These are phyloP conservation scores for Jacana jacana DNA, from an alignment of 2,113 vertebrate species.

Conservation along the genomic window DNA sequence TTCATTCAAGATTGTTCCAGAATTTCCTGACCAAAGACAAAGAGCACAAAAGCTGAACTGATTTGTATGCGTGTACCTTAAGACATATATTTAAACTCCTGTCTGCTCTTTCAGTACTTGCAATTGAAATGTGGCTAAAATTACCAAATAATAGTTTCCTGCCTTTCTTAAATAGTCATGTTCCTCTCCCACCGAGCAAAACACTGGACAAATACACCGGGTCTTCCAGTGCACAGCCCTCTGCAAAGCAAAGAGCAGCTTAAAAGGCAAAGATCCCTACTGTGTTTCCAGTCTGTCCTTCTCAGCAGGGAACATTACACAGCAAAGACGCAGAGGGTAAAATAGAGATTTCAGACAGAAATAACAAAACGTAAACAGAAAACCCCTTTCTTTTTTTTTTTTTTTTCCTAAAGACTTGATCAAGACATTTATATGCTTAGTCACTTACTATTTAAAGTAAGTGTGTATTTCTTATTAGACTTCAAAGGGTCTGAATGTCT, in stretches of 20 bases:
- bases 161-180: background rate
- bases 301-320: conserved; percentile 23
- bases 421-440: conserved; percentile 25
- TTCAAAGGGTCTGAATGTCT: conserved; percentile 29
- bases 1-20: background rate
- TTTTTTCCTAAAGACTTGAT: background rate
- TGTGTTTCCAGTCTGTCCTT: conserved; percentile 36
- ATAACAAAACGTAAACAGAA: conserved; percentile 32
- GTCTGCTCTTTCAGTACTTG: background rate
- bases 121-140: background rate
- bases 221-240: background rate
- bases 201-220: background rate
- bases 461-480: background rate
- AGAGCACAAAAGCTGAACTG: background rate
- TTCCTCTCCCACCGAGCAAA: background rate
- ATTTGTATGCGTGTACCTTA: background rate
- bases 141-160: background rate
- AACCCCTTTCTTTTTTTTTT: background rate
- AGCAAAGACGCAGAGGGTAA: background rate
- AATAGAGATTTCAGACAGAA: conserved; percentile 42
- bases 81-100: conserved; percentile 3
- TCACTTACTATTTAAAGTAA: conserved; percentile 41
- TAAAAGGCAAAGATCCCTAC: conserved; percentile 32
- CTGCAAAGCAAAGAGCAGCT: conserved; percentile 36
- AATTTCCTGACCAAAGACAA: background rate